Evolutionary conservation across 1,140 invertebrate species (phyloP).

Genomic region (Doryteuthis pealeii): DNA sequence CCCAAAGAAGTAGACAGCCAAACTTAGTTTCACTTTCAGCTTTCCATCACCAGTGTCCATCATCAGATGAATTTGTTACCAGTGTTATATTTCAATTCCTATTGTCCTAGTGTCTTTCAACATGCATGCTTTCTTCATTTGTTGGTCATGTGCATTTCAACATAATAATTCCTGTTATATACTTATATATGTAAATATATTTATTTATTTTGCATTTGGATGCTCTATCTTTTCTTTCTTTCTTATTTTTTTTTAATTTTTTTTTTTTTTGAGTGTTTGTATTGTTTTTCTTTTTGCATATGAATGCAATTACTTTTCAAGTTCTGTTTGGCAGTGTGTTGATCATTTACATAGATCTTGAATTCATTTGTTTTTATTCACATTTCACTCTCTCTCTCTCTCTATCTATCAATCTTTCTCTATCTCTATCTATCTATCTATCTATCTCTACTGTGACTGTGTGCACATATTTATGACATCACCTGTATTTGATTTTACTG

Average conservation of each 20-base stretch:
- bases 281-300: slow-evolving; percentile 1
- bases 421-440: slow-evolving; percentile 12
- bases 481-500: slow-evolving; percentile 15
- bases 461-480: slow-evolving; percentile 12
- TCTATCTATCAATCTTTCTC: slow-evolving; percentile 18
- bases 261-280: slow-evolving; percentile 2
- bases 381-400: slow-evolving; percentile 18
- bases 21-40: background rate
- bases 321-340: background rate
- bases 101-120: background rate
- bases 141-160: slow-evolving; percentile 6
- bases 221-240: background rate
- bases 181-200: background rate
- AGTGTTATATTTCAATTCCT: slow-evolving; percentile 6
- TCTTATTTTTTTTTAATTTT: background rate
- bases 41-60: background rate
- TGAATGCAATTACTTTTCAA: background rate
- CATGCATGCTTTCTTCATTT: slow-evolving; percentile 1
- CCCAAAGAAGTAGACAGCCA: no score
- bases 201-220: slow-evolving; percentile 5
- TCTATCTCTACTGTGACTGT: slow-evolving; percentile 2
- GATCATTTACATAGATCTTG: background rate
- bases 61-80: slow-evolving; percentile 2
- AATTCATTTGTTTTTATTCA: slow-evolving; percentile 7
- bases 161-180: background rate